phyloP scores from a whole-genome alignment of 2,888 invertebrate genomes.

The Yponomeuta plumbellus region DNA sequence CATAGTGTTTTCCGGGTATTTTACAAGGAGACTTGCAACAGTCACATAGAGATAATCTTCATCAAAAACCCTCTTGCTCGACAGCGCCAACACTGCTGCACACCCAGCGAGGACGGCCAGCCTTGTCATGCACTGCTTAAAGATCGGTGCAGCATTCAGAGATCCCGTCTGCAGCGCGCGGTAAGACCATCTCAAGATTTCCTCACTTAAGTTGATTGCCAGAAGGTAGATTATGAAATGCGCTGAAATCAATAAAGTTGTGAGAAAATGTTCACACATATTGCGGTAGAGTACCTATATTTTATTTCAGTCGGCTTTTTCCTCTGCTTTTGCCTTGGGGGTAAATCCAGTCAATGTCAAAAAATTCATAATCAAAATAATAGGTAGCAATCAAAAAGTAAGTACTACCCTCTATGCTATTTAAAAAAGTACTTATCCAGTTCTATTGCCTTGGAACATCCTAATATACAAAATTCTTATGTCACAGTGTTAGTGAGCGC shows the following conservation, averaged over 20 bases:
- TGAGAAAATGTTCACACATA: neutral
- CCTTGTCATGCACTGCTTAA: neutral
- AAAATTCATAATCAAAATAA: no score
- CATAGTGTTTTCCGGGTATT: neutral
- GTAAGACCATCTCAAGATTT: slow-evolving; percentile 25
- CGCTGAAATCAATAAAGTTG: slow-evolving; percentile 35
- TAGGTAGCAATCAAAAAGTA: no score
- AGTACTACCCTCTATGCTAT: no score
- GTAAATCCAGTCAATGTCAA: no score
- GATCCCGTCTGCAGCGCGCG: slow-evolving; percentile 20
- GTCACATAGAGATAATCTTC: neutral
- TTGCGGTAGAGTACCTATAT: neutral
- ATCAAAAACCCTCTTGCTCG: neutral
- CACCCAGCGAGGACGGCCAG: neutral
- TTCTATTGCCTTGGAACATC: no score
- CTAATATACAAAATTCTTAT: no score
- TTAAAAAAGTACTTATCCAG: no score
- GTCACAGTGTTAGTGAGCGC: no score
- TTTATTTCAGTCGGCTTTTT: no score
- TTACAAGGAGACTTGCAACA: neutral
- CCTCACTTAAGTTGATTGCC: slow-evolving; percentile 32
- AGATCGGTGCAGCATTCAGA: no score
- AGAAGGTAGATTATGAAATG: slow-evolving; percentile 44
- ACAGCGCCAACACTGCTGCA: neutral
- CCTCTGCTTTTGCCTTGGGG: no score